A percentile compares a stretch with the other conserved stretches of the same genome.
phyloP scores from a whole-genome alignment of 30 jellyfish, hydroid and myxozoan species.

The Aurelia sp. region DNA sequence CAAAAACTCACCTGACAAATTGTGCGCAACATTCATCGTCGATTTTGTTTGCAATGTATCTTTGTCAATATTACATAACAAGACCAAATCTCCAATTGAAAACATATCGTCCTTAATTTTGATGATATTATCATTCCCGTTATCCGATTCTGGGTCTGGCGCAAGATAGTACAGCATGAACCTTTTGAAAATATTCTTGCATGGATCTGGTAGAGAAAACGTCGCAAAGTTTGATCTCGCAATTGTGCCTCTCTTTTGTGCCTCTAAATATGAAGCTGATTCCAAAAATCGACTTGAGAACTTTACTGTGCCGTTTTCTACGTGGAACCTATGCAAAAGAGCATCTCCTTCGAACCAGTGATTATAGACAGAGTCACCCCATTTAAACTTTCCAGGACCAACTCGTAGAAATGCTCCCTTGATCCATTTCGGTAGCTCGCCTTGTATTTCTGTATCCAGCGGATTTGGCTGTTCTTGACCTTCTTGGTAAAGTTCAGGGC shows the following conservation, averaged over 20 bases:
- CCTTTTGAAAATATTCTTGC: neutral
- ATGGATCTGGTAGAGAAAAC: conserved; percentile 65
- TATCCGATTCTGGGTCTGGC: conserved; percentile 21
- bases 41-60: conserved; percentile 2
- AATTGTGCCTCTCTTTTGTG: conserved; percentile 45
- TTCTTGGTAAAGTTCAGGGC: conserved; percentile 37
- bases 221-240: conserved; percentile 71
- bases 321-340: conserved; percentile 53
- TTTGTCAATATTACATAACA: neutral
- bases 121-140: conserved; percentile 43
- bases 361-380: conserved; percentile 65
- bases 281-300: conserved; percentile 54
- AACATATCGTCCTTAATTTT: conserved; percentile 25
- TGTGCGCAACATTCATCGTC: neutral
- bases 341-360: conserved; percentile 89
- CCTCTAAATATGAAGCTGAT: conserved; percentile 50
- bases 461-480: conserved; percentile 53
- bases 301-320: conserved; percentile 51
- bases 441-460: conserved; percentile 25
- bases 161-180: neutral
- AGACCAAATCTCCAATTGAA: conserved; percentile 38
- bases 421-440: conserved; percentile 70
- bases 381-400: conserved; percentile 80
- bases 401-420: conserved; percentile 58
- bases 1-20: neutral